These are phyloP conservation scores for Machaerirhynchus nigripectus DNA, from an alignment of 2,113 vertebrate genomes.

Conservation along the genomic window DNA sequence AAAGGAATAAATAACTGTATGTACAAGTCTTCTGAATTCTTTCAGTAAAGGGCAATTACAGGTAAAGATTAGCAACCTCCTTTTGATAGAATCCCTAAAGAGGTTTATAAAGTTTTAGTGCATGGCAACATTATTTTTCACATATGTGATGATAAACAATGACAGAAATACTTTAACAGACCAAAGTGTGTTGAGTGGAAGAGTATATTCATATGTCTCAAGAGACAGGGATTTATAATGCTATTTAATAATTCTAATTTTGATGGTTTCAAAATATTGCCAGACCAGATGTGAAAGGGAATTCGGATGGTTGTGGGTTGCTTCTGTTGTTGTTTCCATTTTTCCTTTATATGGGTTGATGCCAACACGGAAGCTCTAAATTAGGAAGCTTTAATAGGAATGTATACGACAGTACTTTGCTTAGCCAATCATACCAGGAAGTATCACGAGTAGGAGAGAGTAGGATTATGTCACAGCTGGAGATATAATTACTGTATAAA, in stretches of 20 bases:
- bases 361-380: neutral
- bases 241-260: neutral
- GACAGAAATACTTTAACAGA: neutral
- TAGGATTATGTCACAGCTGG: slow-evolving; percentile 43
- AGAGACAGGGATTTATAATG: neutral
- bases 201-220: neutral
- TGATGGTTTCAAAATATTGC: neutral
- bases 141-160: neutral
- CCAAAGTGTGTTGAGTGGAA: neutral
- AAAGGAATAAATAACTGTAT: neutral
- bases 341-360: neutral
- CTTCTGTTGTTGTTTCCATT: neutral
- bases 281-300: neutral
- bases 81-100: neutral
- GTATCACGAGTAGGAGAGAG: neutral
- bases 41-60: neutral
- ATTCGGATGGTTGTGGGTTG: neutral
- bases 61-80: neutral
- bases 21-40: neutral
- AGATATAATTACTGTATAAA: slow-evolving; percentile 52
- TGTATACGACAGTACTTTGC: neutral
- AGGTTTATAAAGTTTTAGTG: neutral
- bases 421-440: neutral
- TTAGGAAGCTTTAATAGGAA: neutral
- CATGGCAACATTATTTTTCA: neutral